Base-by-base conservation (phyloP, 2,113 vertebrate genomes). In the Cyanoramphus novaezelandiae region DNA sequence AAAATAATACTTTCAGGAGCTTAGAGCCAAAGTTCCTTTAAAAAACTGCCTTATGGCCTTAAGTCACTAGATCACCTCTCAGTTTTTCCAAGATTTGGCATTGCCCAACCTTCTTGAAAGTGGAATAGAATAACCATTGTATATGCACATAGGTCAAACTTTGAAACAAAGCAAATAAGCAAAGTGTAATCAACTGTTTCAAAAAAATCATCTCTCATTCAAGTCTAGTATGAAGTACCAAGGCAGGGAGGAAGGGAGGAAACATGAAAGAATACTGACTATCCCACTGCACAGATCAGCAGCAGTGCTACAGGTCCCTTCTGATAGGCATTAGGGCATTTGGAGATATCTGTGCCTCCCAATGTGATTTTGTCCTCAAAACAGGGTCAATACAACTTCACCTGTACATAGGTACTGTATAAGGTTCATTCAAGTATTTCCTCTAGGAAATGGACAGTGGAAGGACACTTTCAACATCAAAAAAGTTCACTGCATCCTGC, bases 391-490 rank as follows among this genome's bases (percentile, higher is more conserved):
- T 93, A 92, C 93, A 97, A 93, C 77, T 95, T 94, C 95, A 95
- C 71, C 83, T 96, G 74, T 96, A 97, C 88, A 96, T 35, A 95
- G 82, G 96, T 70, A 97, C 37, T 72, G 59, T 92, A 91, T 88
- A 94, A 88, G 71, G 84, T 96, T 93, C 86, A 95, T 98, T 98
- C 97, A 98, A 98, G 97, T 98, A 98, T 97, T 96, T 96, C 90
- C 84, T 88, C 76, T 91, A 94, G 62, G 95, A 84, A 88, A 95
- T 46, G 47, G 86, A 96, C 92, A 97, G 92, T 92, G 92, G 92
- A 97, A 97, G 95, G 96, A 91, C 95, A 97, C 94, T 96, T 97
- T 74, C 67, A 87, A 82, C 55, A 69, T 77, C 47, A 29, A 93
- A 84, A 62, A 94, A 67, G 55, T 91, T 80, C 72, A 75, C 11